Percentiles rank a stretch among this genome's conserved stretches.
Conservation (phyloP, 2,113 vertebrate species). For the Microtus ochrogaster region DNA sequence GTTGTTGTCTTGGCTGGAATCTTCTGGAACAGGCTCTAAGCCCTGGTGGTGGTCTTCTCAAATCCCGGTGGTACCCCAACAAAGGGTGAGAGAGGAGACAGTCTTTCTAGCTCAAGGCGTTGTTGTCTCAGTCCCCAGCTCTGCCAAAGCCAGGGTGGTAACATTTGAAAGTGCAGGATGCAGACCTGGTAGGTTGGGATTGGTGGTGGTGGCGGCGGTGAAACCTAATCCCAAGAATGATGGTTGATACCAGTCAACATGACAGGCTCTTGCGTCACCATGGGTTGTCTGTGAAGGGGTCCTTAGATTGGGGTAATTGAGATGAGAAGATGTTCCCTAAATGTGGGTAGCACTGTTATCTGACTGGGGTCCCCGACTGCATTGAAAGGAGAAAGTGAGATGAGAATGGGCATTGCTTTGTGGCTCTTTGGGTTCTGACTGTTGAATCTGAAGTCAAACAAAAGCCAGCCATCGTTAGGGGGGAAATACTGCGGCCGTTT, state of each 20-base stretch:
- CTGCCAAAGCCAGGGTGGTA: not conserved
- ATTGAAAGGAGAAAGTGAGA: not conserved
- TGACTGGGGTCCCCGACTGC: not conserved
- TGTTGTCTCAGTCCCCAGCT: accelerated
- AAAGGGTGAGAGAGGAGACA: not conserved
- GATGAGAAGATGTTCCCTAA: not conserved
- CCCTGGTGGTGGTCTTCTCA: not conserved
- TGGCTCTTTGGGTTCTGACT: not conserved
- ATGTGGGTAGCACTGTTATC: not conserved
- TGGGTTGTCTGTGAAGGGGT: not conserved
- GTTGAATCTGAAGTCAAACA: not conserved
- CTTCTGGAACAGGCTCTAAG: not conserved
- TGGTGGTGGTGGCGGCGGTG: not conserved
- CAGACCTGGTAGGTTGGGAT: not conserved
- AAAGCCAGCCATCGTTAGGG: not conserved
- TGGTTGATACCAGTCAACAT: not conserved
- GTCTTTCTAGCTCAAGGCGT: accelerated
- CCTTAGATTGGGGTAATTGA: not conserved
- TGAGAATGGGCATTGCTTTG: not conserved
- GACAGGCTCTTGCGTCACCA: not conserved
- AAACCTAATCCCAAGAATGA: not conserved
- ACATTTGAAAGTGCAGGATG: not conserved
- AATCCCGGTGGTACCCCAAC: not conserved
- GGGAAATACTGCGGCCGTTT: not conserved
- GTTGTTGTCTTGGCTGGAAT: accelerated